phyloP scores from a whole-genome alignment of 2,113 vertebrate species.

The Nasalis larvatus region DNA sequence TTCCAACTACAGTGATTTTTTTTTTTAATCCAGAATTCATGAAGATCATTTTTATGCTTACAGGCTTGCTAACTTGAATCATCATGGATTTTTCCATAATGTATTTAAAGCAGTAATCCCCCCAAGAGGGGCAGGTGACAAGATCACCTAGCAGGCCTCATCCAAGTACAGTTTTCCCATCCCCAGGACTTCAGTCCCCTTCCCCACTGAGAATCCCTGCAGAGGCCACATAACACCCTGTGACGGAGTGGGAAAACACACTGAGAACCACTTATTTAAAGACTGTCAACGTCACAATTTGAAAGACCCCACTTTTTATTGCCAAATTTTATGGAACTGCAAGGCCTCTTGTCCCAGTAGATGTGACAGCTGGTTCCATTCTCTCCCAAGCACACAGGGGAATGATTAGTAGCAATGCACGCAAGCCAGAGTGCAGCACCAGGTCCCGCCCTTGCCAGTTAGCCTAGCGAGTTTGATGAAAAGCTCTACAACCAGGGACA shows the following conservation, averaged over 20 bases:
- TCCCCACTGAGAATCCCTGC: not conserved
- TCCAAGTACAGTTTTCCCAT: not conserved
- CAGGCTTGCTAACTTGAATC: not conserved
- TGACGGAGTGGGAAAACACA: not conserved
- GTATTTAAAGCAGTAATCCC: not conserved
- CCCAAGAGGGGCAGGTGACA: too few species aligned
- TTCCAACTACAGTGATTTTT: not conserved
- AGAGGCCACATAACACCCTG: not conserved
- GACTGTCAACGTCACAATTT: not conserved
- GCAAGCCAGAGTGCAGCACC: not conserved
- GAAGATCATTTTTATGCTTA: not conserved
- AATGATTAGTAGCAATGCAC: not conserved
- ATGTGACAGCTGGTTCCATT: not conserved
- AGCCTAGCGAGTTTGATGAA: not conserved
- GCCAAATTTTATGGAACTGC: not conserved
- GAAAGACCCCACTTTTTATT: not conserved
- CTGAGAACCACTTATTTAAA: not conserved
- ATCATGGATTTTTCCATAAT: not conserved
- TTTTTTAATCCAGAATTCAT: not conserved
- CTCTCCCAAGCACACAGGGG: not conserved
- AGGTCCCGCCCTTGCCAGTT: not conserved
- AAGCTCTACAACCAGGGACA: not conserved
- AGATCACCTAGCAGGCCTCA: not conserved
- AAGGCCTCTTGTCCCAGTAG: not conserved
- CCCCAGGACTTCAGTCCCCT: not conserved